Base-by-base conservation (phyloP, 2,888 invertebrate genomes). In the Halictus ligatus region DNA sequence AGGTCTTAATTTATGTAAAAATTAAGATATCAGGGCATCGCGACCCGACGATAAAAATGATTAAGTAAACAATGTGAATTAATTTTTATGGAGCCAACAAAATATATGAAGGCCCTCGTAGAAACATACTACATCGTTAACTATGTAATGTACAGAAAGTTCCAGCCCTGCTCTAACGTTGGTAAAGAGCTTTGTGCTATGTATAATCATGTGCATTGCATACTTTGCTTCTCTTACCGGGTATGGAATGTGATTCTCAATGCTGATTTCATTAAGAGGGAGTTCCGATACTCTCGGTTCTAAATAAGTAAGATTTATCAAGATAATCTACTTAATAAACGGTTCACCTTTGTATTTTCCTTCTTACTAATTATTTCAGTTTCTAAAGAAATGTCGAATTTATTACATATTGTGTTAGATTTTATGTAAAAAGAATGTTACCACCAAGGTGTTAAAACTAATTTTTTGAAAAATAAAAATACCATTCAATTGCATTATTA, bases 161-260 rank as follows among this genome's bases (percentile, higher is more conserved):
- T 93, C 89, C 92, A 92, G 92, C 92, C 89, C 89, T 89, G 91
- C 92, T 91, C 91, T 88, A 90, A 91, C 90, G 86, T 88, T 88
- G 84, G 88, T 91, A 89, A 87, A 91, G 92, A 94, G 93, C 92
- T 94, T 94, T 95, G 95, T 95, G 95, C 95, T 94, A 94, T 95
- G 93, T 94, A 85, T 85, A 94, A 94, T 94, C 92, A 91, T 95
- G 95, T 95, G 95, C 95, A 95, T 93, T 94, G 91, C 88, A 91
- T 91, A 84, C 71, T 78, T 88, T 86, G 81, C 85, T 82, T 91
- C 92, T 84, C 89, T 89, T 92, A 92, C 92, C 89, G 92, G 93
- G 92, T 88, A 87, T 89, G 80, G 89, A 91, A 92, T 92, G 90
- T 84, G 92, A 93, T 92, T 92, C 90, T 91, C 93, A 90, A 92